These are phyloP conservation scores for Automeris io DNA, from an alignment of 2,888 invertebrate species.

Conservation along the genomic window DNA sequence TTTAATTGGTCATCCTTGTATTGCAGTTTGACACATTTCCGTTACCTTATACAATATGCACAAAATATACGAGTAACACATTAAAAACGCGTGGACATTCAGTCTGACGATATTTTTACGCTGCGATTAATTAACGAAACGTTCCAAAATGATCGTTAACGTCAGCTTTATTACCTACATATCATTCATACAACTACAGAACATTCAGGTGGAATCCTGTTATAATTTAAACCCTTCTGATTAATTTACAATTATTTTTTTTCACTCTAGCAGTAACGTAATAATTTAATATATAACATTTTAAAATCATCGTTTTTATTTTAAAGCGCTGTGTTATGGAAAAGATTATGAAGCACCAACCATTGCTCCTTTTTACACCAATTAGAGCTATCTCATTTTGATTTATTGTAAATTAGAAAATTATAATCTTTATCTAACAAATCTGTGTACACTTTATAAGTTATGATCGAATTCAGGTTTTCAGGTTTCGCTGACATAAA, in stretches of 20 bases:
- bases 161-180: constrained; percentile 52
- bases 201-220: constrained; percentile 15
- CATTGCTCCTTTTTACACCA: too few species aligned
- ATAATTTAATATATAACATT: not conserved
- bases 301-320: too few species aligned
- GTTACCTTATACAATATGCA: too few species aligned
- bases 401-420: too few species aligned
- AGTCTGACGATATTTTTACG: constrained; percentile 26
- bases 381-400: too few species aligned
- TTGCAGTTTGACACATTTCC: too few species aligned
- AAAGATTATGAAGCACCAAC: too few species aligned
- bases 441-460: too few species aligned
- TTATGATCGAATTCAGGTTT: not conserved
- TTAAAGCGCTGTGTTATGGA: too few species aligned
- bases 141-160: constrained; percentile 38
- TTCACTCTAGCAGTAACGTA: not conserved
- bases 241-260: constrained; percentile 10
- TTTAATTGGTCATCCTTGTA: too few species aligned
- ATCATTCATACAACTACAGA: constrained; percentile 41
- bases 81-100: not conserved
- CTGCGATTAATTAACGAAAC: constrained; percentile 42
- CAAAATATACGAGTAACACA: not conserved
- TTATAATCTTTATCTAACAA: too few species aligned
- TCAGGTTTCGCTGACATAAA: not conserved
- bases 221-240: constrained; percentile 4